phyloP scores from a whole-genome alignment of 2,888 invertebrate species.

The Rhingia campestris region DNA sequence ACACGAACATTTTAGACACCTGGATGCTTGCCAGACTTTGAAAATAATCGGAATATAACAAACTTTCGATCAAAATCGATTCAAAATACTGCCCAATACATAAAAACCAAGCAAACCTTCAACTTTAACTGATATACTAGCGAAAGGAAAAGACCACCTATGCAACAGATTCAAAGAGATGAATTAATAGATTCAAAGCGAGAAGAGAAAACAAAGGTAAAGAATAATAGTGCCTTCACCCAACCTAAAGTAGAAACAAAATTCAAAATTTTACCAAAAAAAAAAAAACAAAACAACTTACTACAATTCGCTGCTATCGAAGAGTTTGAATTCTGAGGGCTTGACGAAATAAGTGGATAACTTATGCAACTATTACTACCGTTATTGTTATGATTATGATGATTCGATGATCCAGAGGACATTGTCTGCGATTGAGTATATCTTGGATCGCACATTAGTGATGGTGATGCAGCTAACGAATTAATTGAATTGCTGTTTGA shows the following conservation, averaged over 20 bases:
- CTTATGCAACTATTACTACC: constrained; percentile 58
- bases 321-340: constrained; percentile 54
- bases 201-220: not conserved
- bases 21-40: too few species aligned
- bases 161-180: not conserved
- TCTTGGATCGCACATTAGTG: constrained; percentile 62
- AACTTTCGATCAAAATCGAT: too few species aligned
- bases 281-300: constrained; percentile 39
- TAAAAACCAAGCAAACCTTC: too few species aligned
- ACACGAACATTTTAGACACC: too few species aligned
- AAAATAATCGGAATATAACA: too few species aligned
- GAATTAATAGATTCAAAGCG: not conserved
- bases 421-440: constrained; percentile 60
- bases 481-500: constrained; percentile 62
- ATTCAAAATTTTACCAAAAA: constrained; percentile 8
- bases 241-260: not conserved
- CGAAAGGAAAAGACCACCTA: too few species aligned
- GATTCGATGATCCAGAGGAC: constrained; percentile 49
- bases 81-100: too few species aligned
- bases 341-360: constrained; percentile 58
- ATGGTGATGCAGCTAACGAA: constrained; percentile 55
- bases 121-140: too few species aligned
- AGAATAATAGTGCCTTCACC: constrained; percentile 24
- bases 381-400: constrained; percentile 58
- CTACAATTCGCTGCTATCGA: constrained; percentile 61